Percentiles rank a stretch among this genome's conserved stretches.
Conservation (phyloP, 2,113 vertebrate species). For the Atherinomorus stipes region DNA sequence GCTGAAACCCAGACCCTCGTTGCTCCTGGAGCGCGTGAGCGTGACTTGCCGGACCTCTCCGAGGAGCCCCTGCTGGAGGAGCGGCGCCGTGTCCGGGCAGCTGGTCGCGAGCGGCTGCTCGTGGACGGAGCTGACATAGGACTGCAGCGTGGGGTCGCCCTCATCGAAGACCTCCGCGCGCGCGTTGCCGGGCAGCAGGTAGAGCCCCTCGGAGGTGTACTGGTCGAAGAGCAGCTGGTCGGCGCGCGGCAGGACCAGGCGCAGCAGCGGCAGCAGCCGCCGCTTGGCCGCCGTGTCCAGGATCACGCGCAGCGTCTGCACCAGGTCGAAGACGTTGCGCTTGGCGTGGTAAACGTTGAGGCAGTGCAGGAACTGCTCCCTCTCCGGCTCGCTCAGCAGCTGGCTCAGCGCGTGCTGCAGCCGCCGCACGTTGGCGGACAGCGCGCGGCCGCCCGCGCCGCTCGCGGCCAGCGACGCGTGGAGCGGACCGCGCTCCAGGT, state of each 20-base stretch:
- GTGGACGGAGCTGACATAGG: constrained; percentile 43
- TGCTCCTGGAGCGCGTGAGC: too few species aligned
- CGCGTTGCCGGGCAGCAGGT: constrained; percentile 35
- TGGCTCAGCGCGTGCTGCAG: constrained; percentile 90
- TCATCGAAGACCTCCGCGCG: constrained; percentile 3
- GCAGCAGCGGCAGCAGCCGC: constrained; percentile 92
- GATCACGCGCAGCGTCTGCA: constrained; percentile 90
- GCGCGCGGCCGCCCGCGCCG: constrained; percentile 83
- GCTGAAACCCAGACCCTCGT: too few species aligned
- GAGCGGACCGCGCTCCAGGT: constrained; percentile 85
- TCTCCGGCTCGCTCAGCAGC: constrained; percentile 89
- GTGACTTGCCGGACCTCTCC: too few species aligned
- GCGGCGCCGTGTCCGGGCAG: constrained; percentile 24
- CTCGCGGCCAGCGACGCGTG: constrained; percentile 84
- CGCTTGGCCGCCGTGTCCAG: constrained; percentile 87
- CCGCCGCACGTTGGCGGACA: constrained; percentile 91
- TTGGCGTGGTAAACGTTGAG: constrained; percentile 93
- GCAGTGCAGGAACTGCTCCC: constrained; percentile 93
- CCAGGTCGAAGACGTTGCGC: constrained; percentile 95
- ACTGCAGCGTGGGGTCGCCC: constrained; percentile 41
- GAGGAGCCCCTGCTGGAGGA: constrained; percentile 1
- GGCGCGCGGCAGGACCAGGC: constrained; percentile 92
- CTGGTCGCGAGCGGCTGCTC: constrained; percentile 36
- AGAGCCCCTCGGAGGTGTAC: constrained; percentile 93
- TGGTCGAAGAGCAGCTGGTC: constrained; percentile 96